phyloP scores from a whole-genome alignment of 2,797 vertebrate species.

The Poeciliopsis paucimaculata region DNA sequence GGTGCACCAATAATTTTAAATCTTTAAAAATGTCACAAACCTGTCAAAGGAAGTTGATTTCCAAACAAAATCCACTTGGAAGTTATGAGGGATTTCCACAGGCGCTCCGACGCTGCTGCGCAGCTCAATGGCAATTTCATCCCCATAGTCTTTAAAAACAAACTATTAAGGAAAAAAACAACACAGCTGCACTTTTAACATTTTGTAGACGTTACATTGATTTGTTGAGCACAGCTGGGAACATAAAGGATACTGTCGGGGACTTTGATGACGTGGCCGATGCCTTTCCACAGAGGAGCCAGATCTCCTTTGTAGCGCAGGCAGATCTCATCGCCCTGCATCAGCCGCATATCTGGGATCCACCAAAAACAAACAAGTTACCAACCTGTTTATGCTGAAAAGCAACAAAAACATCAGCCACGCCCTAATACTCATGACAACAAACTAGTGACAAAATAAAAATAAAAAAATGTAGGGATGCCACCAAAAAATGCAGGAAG shows the following conservation, averaged over 20 bases:
- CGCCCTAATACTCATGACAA: neutral
- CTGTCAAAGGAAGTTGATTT: conserved; percentile 98
- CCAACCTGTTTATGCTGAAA: neutral
- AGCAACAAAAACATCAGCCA: neutral
- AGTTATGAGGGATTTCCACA: conserved; percentile 97
- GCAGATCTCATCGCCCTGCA: conserved; percentile 99
- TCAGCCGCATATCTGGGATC: conserved; percentile 93
- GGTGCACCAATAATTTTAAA: neutral
- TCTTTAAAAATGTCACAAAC: conserved; percentile 78
- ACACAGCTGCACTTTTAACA: neutral
- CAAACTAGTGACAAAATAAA: conserved; percentile 16
- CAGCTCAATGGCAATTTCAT: conserved; percentile 98
- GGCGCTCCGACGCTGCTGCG: conserved; percentile 96
- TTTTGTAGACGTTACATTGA: neutral
- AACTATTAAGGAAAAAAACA: conserved; percentile 51
- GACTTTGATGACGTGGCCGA: conserved; percentile 98
- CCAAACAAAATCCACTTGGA: conserved; percentile 99
- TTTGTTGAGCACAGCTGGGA: neutral
- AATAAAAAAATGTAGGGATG: conserved; percentile 48
- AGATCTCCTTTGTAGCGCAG: conserved; percentile 96
- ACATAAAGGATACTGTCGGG: conserved; percentile 95
- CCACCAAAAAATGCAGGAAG: conserved; percentile 67
- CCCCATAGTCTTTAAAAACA: conserved; percentile 90
- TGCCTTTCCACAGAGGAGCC: conserved; percentile 96
- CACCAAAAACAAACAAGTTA: conserved; percentile 17